Conservation (phyloP, 2,797 vertebrate genomes). For the Chloroceryle amazona region DNA sequence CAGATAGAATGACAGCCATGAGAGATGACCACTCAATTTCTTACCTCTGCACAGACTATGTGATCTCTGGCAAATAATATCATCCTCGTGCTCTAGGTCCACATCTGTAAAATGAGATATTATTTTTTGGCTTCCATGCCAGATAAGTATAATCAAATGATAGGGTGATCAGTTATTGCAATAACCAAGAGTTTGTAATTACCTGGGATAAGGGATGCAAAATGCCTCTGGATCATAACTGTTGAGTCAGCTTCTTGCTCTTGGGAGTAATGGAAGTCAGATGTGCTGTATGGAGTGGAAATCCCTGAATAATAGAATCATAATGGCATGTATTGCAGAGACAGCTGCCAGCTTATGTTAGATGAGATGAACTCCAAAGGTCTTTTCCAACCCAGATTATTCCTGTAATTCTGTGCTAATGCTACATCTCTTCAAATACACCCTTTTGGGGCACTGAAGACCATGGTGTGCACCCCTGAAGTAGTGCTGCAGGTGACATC, state of each 20-base stretch:
- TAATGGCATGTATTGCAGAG: not conserved
- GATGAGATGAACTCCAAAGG: not conserved
- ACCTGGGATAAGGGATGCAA: not conserved
- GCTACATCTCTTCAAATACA: not conserved
- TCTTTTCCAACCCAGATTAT: not conserved
- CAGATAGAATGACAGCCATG: not conserved
- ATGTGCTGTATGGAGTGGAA: not conserved
- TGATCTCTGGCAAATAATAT: not conserved
- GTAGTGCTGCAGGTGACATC: rapidly evolving
- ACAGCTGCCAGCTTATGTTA: not conserved
- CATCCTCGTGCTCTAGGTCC: not conserved
- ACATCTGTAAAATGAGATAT: not conserved
- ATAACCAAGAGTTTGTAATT: not conserved
- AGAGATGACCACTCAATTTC: not conserved
- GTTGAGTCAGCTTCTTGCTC: not conserved
- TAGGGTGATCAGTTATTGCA: not conserved
- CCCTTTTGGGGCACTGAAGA: not conserved
- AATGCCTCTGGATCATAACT: not conserved
- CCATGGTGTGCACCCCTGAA: rapidly evolving
- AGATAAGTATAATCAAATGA: not conserved
- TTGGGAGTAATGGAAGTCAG: not conserved
- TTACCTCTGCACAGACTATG: not conserved
- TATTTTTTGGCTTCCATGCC: not conserved
- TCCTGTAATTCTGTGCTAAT: not conserved
- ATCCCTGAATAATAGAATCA: not conserved